Base-by-base conservation (phyloP, 1,140 invertebrate genomes). In the Hyles vespertilio region DNA sequence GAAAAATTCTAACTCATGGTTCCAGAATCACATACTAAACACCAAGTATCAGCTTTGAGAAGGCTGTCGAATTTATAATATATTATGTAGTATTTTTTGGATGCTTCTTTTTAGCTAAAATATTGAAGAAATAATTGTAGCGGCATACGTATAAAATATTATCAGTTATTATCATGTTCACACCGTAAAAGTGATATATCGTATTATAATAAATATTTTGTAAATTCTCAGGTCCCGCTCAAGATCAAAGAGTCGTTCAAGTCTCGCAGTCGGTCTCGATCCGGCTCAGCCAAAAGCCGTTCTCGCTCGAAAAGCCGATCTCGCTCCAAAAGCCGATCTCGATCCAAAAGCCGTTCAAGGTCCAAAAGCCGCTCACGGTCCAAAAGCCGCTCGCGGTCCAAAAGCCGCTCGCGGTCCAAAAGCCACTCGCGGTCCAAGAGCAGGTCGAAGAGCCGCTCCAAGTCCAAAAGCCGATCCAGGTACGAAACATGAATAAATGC, bases 361-460 rank as follows among this genome's bases (percentile, higher is more conserved):
- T 75, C 72, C 5, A 76, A 73, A 36, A 87, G 85, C 50, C 65
- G 69, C 5, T 86, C 84, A 0, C 64, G 71, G 51, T 85, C 83
- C n/a, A 77, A 71, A 57, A 78, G 76, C 32, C 62, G 74, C 8
- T 86, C 89, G 2, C 68, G 82, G 47, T 91, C 89, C 3, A 84
- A 81, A 22, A 89, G 84, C 32, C 75, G 79, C 3, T 90, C 89
- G 44, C 75, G 84, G 61, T 89, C 90, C 45, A 80, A 87, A 62
- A 79, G 91, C 74, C 51, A 84, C 53, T 87, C 90, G 66, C 67
- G 86, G 65, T 89, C 91, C 40, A 78, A 85, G 64, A 85, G 79
- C 45, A 58, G 70, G 22, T 88, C 87, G 3, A 71, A 73, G 44
- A 70, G 89, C 60, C 33, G 81, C 51, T 89, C 84, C 5, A 61